Conservation (phyloP, 1,140 invertebrate genomes). For the Tetraneura akinire region DNA sequence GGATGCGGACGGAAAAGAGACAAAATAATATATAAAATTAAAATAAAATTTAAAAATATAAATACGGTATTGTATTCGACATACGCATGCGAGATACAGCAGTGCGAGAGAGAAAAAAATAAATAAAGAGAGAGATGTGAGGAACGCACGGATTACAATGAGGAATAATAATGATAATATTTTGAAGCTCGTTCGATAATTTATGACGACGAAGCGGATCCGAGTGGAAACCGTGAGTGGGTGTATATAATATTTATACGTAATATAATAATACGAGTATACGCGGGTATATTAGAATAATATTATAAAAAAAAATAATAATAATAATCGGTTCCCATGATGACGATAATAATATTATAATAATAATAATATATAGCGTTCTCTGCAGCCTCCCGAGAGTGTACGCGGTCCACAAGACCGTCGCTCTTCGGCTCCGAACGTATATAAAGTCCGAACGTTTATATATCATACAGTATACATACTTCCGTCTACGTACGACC, state of each 20-base stretch:
- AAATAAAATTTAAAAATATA: too few species aligned
- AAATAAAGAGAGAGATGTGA: too few species aligned
- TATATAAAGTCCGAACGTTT: too few species aligned
- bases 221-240: constrained; percentile 36
- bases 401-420: background rate
- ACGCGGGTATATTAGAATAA: background rate
- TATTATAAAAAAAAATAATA: constrained; percentile 19
- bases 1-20: too few species aligned
- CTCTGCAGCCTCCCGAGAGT: background rate
- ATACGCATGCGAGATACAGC: too few species aligned
- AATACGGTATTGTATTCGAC: too few species aligned
- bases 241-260: constrained; percentile 14
- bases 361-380: too few species aligned
- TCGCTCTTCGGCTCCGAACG: too few species aligned
- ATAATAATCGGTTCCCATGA: constrained; percentile 27
- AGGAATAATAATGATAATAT: constrained; percentile 1
- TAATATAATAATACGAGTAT: background rate
- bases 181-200: constrained; percentile 3
- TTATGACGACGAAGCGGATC: constrained; percentile 16
- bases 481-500: background rate
- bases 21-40: too few species aligned
- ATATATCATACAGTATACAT: too few species aligned
- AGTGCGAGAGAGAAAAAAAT: too few species aligned
- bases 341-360: too few species aligned
- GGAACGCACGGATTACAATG: background rate